A percentile compares a stretch with the other conserved stretches of the same genome.
Evolutionary conservation across 2,888 invertebrate genomes (phyloP).

Genomic region (Stegana nigrithorax): DNA sequence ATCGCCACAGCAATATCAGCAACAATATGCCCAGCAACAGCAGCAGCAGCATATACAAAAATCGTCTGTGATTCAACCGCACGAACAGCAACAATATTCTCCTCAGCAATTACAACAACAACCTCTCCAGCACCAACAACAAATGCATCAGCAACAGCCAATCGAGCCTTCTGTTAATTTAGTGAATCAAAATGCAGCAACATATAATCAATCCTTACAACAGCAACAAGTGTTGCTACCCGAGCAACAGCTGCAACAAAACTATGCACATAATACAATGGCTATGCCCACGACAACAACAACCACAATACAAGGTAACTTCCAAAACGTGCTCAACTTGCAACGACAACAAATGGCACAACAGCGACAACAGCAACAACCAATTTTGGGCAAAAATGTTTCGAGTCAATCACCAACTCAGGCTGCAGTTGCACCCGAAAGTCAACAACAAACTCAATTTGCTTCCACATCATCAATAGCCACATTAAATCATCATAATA

Average conservation of each 20-base stretch:
- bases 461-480: slow-evolving; percentile 11
- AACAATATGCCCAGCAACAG: slow-evolving; percentile 32
- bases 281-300: slow-evolving; percentile 31
- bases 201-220: slow-evolving; percentile 15
- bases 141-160: slow-evolving; percentile 14
- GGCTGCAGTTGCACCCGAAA: slow-evolving; percentile 74
- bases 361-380: slow-evolving; percentile 36
- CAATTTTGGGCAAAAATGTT: slow-evolving; percentile 44
- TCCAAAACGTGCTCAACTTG: slow-evolving; percentile 55
- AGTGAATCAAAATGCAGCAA: slow-evolving; percentile 31
- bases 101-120: slow-evolving; percentile 24
- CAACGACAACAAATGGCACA: slow-evolving; percentile 46
- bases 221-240: slow-evolving; percentile 13
- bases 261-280: slow-evolving; percentile 14
- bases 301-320: slow-evolving; percentile 48
- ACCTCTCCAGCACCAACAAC: slow-evolving; percentile 15
- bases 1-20: slow-evolving; percentile 37
- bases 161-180: slow-evolving; percentile 16
- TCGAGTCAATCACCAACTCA: slow-evolving; percentile 73
- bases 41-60: slow-evolving; percentile 24
- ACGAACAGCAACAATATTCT: slow-evolving; percentile 12
- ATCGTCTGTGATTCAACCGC: slow-evolving; percentile 19
- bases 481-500: slow-evolving; percentile 60
- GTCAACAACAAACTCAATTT: slow-evolving; percentile 26
- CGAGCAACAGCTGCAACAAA: slow-evolving; percentile 69